These are phyloP conservation scores for Paraescarpia echinospica DNA, from an alignment of 1,140 invertebrate species.

Conservation along the genomic window DNA sequence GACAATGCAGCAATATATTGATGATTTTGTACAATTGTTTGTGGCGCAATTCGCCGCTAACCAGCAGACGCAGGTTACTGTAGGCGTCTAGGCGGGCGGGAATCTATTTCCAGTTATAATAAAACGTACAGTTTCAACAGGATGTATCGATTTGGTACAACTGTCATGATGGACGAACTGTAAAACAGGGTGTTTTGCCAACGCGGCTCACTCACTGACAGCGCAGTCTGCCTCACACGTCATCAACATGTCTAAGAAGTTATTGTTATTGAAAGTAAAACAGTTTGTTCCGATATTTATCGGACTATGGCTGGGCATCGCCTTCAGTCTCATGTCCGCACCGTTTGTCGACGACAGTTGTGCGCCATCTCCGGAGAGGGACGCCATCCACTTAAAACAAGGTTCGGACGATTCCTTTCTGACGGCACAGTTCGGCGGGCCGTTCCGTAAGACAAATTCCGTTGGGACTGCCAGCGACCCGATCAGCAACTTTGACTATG, in stretches of 20 bases:
- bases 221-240: neutral
- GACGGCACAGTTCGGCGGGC: neutral
- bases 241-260: neutral
- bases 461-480: neutral
- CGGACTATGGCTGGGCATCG: slow-evolving; percentile 25
- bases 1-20: too few species aligned
- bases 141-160: neutral
- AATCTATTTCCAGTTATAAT: neutral
- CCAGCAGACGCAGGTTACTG: too few species aligned
- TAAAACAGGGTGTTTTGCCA: neutral
- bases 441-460: neutral
- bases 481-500: slow-evolving; percentile 4
- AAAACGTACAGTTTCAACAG: neutral
- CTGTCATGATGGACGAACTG: neutral
- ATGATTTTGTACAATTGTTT: too few species aligned
- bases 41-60: too few species aligned
- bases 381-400: neutral
- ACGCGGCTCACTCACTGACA: neutral
- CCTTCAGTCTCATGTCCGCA: slow-evolving; percentile 20
- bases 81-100: neutral
- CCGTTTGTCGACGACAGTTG: slow-evolving; percentile 23
- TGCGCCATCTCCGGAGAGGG: neutral
- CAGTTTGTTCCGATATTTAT: slow-evolving; percentile 18
- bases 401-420: neutral
- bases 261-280: neutral